These are phyloP conservation scores for Sylvietta virens DNA, from an alignment of 2,113 vertebrate species.

Conservation along the genomic window DNA sequence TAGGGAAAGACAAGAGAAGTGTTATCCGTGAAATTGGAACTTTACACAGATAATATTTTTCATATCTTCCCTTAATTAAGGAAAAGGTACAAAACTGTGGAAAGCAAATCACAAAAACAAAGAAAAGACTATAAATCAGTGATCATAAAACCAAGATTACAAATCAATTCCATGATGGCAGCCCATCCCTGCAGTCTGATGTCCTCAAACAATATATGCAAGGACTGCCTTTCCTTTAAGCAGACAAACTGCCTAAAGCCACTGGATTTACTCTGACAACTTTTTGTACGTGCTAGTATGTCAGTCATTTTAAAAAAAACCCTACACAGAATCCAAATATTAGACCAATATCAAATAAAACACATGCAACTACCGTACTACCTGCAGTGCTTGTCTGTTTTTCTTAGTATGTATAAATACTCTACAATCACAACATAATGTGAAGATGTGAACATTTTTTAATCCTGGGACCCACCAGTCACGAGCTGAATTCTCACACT, in stretches of 20 bases:
- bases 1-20: not conserved
- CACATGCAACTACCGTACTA: rapidly evolving
- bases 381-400: rapidly evolving
- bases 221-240: not conserved
- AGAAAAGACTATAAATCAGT: not conserved
- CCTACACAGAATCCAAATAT: not conserved
- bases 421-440: not conserved
- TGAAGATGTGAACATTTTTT: not conserved
- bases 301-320: not conserved
- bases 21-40: not conserved
- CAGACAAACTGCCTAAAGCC: not conserved
- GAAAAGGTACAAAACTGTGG: not conserved
- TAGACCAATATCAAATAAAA: not conserved
- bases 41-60: not conserved
- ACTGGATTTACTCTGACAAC: not conserved
- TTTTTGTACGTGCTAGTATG: not conserved
- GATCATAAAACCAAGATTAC: not conserved
- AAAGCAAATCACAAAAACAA: not conserved
- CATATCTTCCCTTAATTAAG: not conserved
- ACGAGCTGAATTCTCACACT: not conserved
- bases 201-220: not conserved
- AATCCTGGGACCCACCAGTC: not conserved
- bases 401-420: not conserved
- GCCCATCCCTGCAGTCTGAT: not conserved
- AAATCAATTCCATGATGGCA: not conserved